Conservation (phyloP, 92 coral and sea anemone genomes). For the Zoanthus sansibaricus region DNA sequence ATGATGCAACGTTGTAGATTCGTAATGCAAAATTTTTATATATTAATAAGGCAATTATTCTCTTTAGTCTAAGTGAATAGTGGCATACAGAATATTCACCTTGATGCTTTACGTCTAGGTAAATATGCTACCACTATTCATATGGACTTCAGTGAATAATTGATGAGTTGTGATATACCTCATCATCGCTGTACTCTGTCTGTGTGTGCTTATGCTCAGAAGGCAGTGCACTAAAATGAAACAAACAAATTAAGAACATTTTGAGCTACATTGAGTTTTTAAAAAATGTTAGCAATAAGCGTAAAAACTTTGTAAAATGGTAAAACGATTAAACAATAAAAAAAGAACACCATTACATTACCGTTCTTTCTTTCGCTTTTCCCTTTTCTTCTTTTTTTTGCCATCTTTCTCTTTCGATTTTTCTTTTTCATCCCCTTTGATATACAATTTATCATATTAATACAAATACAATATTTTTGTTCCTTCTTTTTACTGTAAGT, state of each 20-base stretch:
- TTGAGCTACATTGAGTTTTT: no score
- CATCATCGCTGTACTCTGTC: constrained; percentile 6
- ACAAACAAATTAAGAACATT: no score
- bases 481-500: no score
- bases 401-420: not conserved
- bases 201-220: not conserved
- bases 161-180: not conserved
- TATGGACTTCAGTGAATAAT: not conserved
- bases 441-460: not conserved
- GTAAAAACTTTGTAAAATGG: not conserved
- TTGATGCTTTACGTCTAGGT: not conserved
- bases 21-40: no score
- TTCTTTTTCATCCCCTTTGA: not conserved
- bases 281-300: no score
- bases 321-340: not conserved
- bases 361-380: constrained; percentile 62
- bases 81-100: no score
- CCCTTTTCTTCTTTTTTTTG: constrained; percentile 14
- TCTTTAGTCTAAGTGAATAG: no score
- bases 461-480: not conserved
- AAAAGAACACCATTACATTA: not conserved
- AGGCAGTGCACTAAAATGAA: not conserved
- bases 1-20: no score
- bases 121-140: not conserved
- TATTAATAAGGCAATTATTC: no score